Evolutionary conservation across 2,113 vertebrate genomes (phyloP).

Genomic region (Notiomystis cincta): DNA sequence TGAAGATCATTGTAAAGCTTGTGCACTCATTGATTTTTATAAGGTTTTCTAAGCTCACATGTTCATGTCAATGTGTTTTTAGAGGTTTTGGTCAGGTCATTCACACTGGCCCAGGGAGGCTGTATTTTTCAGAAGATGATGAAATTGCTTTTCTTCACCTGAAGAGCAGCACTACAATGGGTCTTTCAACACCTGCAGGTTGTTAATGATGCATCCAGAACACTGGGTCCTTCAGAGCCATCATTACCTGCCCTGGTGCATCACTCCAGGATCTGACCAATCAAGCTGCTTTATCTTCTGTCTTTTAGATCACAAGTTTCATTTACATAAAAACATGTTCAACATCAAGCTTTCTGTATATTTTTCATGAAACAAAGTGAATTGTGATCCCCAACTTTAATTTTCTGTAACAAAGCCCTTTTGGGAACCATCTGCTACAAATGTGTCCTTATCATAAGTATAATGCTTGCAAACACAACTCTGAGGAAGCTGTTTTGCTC

Average conservation of each 20-base stretch:
- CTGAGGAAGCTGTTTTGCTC: background rate
- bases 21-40: background rate
- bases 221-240: background rate
- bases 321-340: background rate
- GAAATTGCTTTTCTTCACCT: background rate
- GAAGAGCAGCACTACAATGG: background rate
- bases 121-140: background rate
- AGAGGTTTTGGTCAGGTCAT: background rate
- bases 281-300: background rate
- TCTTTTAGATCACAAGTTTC: background rate
- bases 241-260: accelerated
- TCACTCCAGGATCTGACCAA: background rate
- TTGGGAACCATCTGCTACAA: background rate
- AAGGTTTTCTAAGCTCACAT: background rate
- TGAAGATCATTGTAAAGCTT: background rate
- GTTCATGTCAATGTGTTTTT: background rate
- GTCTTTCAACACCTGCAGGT: background rate
- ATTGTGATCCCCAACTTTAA: background rate
- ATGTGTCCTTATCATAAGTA: background rate
- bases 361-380: background rate
- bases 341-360: background rate
- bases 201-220: background rate
- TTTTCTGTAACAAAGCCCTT: background rate
- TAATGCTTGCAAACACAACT: background rate
- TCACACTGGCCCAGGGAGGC: background rate